phyloP scores from a whole-genome alignment of 1,140 invertebrate genomes.

The Drosophila simulans region DNA sequence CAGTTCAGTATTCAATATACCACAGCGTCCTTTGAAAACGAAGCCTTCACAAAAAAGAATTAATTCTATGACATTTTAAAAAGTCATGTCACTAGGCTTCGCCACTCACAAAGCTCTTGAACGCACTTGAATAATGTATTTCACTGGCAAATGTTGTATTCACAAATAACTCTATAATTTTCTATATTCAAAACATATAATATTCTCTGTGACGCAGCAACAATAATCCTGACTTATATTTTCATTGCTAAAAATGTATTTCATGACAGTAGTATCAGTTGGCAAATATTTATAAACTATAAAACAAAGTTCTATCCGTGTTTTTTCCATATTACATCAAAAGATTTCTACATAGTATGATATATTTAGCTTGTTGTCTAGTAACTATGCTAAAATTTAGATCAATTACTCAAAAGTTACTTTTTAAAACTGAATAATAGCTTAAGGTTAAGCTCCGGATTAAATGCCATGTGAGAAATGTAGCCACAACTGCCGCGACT shows the following conservation, averaged over 20 bases:
- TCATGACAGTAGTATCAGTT: not conserved
- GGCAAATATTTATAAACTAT: not conserved
- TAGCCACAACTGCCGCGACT: not conserved
- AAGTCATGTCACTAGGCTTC: not conserved
- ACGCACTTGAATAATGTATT: constrained; percentile 20
- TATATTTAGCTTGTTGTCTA: too few species aligned
- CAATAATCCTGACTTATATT: not conserved
- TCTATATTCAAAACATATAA: not conserved
- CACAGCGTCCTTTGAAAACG: not conserved
- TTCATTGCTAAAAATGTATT: not conserved
- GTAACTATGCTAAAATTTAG: too few species aligned
- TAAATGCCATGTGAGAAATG: not conserved
- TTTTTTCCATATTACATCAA: too few species aligned
- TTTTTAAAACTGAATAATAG: not conserved
- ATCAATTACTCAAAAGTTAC: too few species aligned
- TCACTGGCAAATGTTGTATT: not conserved
- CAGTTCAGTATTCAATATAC: not conserved
- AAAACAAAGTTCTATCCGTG: not conserved
- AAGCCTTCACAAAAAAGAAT: not conserved
- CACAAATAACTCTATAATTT: not conserved
- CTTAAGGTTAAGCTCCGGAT: not conserved
- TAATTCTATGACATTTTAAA: constrained; percentile 6
- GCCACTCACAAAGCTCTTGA: not conserved
- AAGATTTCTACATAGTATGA: too few species aligned
- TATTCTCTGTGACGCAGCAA: not conserved